Base-by-base conservation (phyloP, 2,888 invertebrate genomes). In the Pseudanteris insignis region DNA sequence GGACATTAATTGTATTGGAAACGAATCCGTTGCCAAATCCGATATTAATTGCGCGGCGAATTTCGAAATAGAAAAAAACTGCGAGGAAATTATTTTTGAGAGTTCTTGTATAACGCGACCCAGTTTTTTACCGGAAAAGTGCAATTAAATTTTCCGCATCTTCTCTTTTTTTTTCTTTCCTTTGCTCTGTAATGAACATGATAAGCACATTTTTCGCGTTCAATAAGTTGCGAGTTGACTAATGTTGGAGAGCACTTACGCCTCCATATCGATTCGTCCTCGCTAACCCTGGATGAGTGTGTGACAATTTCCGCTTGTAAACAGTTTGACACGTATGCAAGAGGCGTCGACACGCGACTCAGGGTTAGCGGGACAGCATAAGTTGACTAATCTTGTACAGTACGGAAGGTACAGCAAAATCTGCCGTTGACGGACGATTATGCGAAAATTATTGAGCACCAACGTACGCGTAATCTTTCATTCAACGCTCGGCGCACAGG, bases 301-400 rank as follows among this genome's bases (percentile, higher is more conserved):
- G 43, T 18, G 38, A 43, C 33, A 50, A 43, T 44, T 43, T 43
- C 26, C 32, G 37, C 36, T 36, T 38, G 43, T 43, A 57, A 50
- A 50, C 57, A 57, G 43, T 57, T 50, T 43, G 33, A 57, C 38
- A 57, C 37, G 36, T 57, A 50, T 50, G 57, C 43, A 55, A 41
- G 47, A 55, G 30, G 48, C 32, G 48, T 38, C 36, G 28, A 36
- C 36, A 40, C 26, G 40, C 46, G 47, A 55, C 47, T 47, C 40
- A 36, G 29, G 28, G 28, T 44, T 40, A 29, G 46, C 21, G n/a
- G 21, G 21, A 21, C n/a, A n/a, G n/a, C n/a, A n/a, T n/a, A n/a
- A n/a, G n/a, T n/a, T n/a, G n/a, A n/a, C n/a, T n/a, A n/a, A n/a
- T n/a, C n/a, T n/a, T n/a, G n/a, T n/a, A n/a, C n/a, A n/a, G n/a